Evolutionary conservation across 1,140 invertebrate species (phyloP).

Genomic region (Dryas iulia): DNA sequence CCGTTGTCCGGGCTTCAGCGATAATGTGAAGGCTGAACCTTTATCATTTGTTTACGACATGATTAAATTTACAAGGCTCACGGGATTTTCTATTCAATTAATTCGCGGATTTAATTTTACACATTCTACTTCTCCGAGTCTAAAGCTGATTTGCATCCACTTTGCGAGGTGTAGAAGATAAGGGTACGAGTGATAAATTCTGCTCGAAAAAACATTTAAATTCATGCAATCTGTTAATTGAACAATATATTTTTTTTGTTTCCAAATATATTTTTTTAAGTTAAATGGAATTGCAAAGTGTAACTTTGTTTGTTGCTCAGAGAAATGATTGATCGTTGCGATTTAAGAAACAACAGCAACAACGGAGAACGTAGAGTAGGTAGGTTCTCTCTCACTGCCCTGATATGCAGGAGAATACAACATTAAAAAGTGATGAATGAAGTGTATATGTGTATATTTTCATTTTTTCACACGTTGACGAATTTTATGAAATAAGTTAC

Average conservation of each 20-base stretch:
- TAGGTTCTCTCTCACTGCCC: too few relatives aligned
- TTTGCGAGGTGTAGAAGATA: constrained; percentile 1
- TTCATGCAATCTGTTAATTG: background rate
- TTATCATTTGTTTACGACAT: constrained; percentile 67
- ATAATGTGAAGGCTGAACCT: constrained; percentile 67
- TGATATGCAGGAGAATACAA: too few relatives aligned
- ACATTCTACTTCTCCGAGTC: constrained; percentile 12
- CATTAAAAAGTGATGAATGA: too few relatives aligned
- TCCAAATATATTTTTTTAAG: background rate
- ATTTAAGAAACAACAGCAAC: too few relatives aligned
- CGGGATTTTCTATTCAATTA: constrained; percentile 48
- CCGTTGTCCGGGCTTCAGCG: constrained; percentile 53
- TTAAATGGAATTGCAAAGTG: background rate
- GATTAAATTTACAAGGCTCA: constrained; percentile 70
- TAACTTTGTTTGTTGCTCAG: background rate
- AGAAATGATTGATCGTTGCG: too few relatives aligned
- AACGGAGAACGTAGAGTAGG: too few relatives aligned
- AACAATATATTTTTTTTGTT: constrained; percentile 1
- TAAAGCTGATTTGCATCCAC: constrained; percentile 4
- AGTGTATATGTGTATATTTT: too few relatives aligned
- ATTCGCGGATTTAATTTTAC: constrained; percentile 30
- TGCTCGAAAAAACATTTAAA: background rate
- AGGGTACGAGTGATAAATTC: constrained; percentile 5
- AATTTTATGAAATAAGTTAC: too few relatives aligned
- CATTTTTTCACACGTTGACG: too few relatives aligned